A percentile compares a stretch with the other conserved stretches of the same genome.
Conservation (phyloP, 2,888 invertebrate species). For the Listrodromus nycthemerus region DNA sequence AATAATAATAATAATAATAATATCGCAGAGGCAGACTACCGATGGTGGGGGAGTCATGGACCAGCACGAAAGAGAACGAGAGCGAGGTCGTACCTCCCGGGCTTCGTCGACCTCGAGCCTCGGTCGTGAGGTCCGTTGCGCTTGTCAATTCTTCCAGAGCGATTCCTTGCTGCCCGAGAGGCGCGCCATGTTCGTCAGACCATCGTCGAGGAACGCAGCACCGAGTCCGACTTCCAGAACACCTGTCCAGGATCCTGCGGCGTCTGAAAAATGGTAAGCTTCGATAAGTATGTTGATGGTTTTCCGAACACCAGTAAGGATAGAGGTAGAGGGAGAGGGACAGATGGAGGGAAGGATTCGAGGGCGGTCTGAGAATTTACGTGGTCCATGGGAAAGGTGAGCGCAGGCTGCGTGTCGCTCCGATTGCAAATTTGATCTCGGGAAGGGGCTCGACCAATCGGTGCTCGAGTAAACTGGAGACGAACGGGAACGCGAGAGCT, state of each 20-base stretch:
- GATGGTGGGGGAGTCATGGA: constrained; percentile 88
- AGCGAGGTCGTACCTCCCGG: constrained; percentile 90
- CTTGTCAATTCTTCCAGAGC: constrained; percentile 93
- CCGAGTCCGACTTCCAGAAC: constrained; percentile 66
- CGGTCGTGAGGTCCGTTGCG: constrained; percentile 92
- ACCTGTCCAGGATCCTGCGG: constrained; percentile 28
- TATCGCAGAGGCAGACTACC: constrained; percentile 25
- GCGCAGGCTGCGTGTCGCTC: constrained; percentile 15
- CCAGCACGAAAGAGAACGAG: constrained; percentile 83
- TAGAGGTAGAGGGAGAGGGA: not conserved
- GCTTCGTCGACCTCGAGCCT: constrained; percentile 87
- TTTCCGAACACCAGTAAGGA: not conserved
- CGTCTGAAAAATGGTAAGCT: constrained; percentile 63
- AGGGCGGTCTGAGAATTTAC: not conserved
- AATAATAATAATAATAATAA: not conserved
- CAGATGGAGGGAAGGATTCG: not conserved
- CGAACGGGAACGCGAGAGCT: constrained; percentile 11
- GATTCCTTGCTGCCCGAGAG: constrained; percentile 92
- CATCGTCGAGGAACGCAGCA: constrained; percentile 87
- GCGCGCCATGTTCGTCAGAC: constrained; percentile 88
- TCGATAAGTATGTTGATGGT: not conserved
- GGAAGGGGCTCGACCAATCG: constrained; percentile 62
- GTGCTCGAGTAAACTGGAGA: constrained; percentile 42
- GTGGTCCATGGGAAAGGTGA: not conserved
- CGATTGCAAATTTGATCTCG: constrained; percentile 9